These are phyloP conservation scores for Momotus momota DNA, from an alignment of 2,797 vertebrate species.

Conservation along the genomic window DNA sequence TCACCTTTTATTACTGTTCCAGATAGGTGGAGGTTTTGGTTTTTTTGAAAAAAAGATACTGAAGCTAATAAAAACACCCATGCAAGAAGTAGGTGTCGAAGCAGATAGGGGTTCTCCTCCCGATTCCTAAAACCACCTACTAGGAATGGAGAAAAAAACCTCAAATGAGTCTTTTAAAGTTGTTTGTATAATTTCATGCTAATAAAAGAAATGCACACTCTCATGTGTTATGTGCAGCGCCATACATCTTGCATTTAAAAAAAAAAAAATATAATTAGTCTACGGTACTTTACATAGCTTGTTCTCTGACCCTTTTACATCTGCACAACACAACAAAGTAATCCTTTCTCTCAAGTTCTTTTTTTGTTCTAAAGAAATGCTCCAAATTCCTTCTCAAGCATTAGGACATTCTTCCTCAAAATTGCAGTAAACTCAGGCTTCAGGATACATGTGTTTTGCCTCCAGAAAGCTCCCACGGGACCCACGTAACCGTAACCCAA, in stretches of 20 bases:
- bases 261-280: background rate
- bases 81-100: background rate
- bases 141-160: background rate
- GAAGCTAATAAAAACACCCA: background rate
- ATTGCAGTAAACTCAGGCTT: background rate
- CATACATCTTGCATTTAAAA: background rate
- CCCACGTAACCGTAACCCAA: background rate
- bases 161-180: background rate
- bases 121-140: background rate
- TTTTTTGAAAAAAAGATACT: background rate
- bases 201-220: background rate
- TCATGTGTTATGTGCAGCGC: background rate
- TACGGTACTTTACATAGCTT: background rate
- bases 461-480: background rate
- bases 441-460: background rate
- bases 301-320: background rate
- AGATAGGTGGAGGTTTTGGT: fast-evolving
- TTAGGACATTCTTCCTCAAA: background rate
- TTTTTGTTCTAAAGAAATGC: background rate
- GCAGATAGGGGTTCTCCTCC: background rate
- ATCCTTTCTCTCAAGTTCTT: background rate
- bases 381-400: background rate
- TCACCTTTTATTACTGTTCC: background rate
- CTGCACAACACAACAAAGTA: background rate
- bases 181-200: background rate